Percentiles rank a stretch among this genome's conserved stretches.
Evolutionary conservation across 2,888 invertebrate genomes (phyloP).

Genomic region (Heliconius sara): DNA sequence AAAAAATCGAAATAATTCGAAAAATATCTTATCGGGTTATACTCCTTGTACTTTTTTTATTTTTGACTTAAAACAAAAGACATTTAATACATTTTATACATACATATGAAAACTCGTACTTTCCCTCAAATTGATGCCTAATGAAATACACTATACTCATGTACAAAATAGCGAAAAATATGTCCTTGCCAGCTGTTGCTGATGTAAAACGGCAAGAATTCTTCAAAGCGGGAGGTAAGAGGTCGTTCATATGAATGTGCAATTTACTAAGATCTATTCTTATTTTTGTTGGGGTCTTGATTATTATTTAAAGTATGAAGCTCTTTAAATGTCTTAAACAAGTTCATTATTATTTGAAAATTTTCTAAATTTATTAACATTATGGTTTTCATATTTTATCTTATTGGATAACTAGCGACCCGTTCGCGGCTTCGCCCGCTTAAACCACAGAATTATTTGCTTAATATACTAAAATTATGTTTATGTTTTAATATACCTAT

Average conservation of each 20-base stretch:
- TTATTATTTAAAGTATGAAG: slow-evolving; percentile 1
- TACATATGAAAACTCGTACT: slow-evolving; percentile 15
- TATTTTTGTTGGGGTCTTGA: not conserved
- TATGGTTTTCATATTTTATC: no score
- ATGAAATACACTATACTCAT: slow-evolving; percentile 32
- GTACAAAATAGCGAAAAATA: slow-evolving; percentile 34
- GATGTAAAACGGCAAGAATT: slow-evolving; percentile 31
- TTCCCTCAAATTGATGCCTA: slow-evolving; percentile 26
- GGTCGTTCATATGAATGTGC: slow-evolving; percentile 13
- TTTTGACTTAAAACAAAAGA: not conserved
- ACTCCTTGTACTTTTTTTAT: not conserved
- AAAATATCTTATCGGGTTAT: not conserved
- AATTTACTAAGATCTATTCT: slow-evolving; percentile 2
- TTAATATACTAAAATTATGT: no score
- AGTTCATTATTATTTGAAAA: no score
- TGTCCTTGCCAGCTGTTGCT: slow-evolving; percentile 32
- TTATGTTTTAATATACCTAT: no score
- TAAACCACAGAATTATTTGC: no score
- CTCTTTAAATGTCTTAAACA: not conserved
- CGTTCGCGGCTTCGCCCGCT: no score
- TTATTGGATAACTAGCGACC: no score
- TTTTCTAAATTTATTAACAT: not conserved
- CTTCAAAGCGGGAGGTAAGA: slow-evolving; percentile 29
- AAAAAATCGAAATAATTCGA: not conserved
- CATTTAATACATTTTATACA: not conserved